phyloP scores from a whole-genome alignment of 2,113 vertebrate genomes.

The Lipophrys pholis region DNA sequence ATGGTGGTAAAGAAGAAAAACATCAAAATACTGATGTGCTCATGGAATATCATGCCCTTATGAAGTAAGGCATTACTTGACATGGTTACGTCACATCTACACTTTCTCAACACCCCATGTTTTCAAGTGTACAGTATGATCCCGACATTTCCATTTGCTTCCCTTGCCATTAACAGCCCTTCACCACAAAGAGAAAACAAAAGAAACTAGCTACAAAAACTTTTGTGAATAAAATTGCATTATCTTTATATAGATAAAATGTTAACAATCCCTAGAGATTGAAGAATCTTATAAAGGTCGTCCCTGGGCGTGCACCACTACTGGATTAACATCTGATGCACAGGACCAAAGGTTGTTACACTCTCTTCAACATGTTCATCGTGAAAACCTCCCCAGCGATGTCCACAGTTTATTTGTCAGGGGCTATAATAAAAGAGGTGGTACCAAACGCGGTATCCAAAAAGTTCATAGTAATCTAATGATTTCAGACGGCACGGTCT shows the following conservation, averaged over 20 bases:
- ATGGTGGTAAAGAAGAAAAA: constrained; percentile 67
- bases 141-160: constrained; percentile 61
- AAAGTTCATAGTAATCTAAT: constrained; percentile 55
- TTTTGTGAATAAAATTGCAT: constrained; percentile 74
- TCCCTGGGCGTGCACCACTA: constrained; percentile 55
- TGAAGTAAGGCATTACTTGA: constrained; percentile 63
- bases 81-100: constrained; percentile 62
- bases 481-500: constrained; percentile 44
- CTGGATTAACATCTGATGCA: constrained; percentile 61
- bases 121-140: constrained; percentile 72
- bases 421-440: constrained; percentile 36
- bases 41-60: constrained; percentile 72
- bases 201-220: constrained; percentile 66
- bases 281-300: constrained; percentile 73
- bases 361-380: constrained; percentile 55
- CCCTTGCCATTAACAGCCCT: constrained; percentile 52
- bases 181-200: constrained; percentile 65
- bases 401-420: constrained; percentile 47
- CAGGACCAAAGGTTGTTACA: constrained; percentile 63
- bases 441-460: constrained; percentile 46
- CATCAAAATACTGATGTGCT: constrained; percentile 69
- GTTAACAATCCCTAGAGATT: constrained; percentile 79
- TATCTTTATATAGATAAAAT: constrained; percentile 83
- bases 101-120: constrained; percentile 32
- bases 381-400: constrained; percentile 31